Conservation (phyloP, 2,888 invertebrate species). For the Endomychus coccineus region DNA sequence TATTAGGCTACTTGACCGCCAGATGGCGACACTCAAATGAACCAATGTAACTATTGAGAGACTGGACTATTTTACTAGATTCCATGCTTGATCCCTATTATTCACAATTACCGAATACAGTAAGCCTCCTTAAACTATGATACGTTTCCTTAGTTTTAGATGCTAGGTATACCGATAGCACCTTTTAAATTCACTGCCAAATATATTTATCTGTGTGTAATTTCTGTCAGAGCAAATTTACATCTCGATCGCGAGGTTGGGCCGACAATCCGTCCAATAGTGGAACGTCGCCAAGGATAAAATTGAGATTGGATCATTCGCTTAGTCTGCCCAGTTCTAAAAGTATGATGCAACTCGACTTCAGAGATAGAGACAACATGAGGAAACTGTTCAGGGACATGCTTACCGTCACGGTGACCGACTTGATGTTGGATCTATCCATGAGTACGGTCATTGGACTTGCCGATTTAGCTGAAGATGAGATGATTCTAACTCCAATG, state of each 20-base stretch:
- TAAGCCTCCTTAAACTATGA: no score
- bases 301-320: constrained; percentile 55
- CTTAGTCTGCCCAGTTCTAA: constrained; percentile 42
- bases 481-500: constrained; percentile 70
- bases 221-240: constrained; percentile 65
- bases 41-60: no score
- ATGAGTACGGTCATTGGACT: constrained; percentile 79
- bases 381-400: constrained; percentile 47
- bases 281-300: constrained; percentile 49
- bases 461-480: constrained; percentile 80
- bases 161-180: no score
- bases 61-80: no score
- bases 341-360: constrained; percentile 36
- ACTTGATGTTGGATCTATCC: constrained; percentile 60
- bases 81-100: no score
- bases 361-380: constrained; percentile 42
- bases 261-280: constrained; percentile 54
- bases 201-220: constrained; percentile 7
- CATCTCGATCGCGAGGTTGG: constrained; percentile 76
- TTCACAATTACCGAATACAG: no score
- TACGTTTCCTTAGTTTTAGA: no score
- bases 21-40: no score
- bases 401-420: constrained; percentile 57
- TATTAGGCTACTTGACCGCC: no score
- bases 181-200: no score